Base-by-base conservation (phyloP, 2,113 vertebrate species). In the Alligator sinensis region DNA sequence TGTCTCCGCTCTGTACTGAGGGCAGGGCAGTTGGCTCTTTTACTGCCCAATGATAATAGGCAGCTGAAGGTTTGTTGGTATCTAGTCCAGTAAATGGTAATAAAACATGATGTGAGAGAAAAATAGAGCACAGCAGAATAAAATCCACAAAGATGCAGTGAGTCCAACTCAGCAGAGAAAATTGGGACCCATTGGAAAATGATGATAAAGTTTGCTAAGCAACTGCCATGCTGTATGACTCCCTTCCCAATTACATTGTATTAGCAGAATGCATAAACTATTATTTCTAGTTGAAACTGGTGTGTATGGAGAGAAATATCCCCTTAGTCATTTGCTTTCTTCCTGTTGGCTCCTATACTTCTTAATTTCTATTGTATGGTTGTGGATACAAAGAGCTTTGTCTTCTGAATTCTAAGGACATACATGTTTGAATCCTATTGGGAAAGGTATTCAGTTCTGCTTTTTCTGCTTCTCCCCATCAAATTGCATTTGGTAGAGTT, bases 321-420 rank as follows among this genome's bases (percentile, higher is more conserved):
- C 84, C 80, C 24, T 19, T 75, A 84, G 86, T 92, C 62, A 64
- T 82, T 92, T 88, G 80, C 82, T 85, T 92, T 91, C 83, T 92
- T 94, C 87, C 90, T 82, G 78, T 62, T 74, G 81, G 62, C 86
- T 61, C 47, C 11, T 66, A 6, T n/a, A 75, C 47, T 6, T 2
- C 59, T 92, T 88, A 47, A 34, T 86, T 94, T 91, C 47, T 76
- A 4, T 91, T 93, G 90, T 13, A 59, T 54, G 38, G 78, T 72
- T 78, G 57, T 84, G 75, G 85, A 87, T 61, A 21, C 83, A 55
- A 66, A 60, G 61, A 17, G 55, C 27, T 55, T 78, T 47, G 3
- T 0, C 84, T 66, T 82, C 78, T 6, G 11, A 12, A 70, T 83
- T 88, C 72, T 14, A 61, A 63, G 77, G 84, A 81, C 80, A 68